Base-by-base conservation (phyloP, 2,888 invertebrate genomes). In the Hermodice carunculata region DNA sequence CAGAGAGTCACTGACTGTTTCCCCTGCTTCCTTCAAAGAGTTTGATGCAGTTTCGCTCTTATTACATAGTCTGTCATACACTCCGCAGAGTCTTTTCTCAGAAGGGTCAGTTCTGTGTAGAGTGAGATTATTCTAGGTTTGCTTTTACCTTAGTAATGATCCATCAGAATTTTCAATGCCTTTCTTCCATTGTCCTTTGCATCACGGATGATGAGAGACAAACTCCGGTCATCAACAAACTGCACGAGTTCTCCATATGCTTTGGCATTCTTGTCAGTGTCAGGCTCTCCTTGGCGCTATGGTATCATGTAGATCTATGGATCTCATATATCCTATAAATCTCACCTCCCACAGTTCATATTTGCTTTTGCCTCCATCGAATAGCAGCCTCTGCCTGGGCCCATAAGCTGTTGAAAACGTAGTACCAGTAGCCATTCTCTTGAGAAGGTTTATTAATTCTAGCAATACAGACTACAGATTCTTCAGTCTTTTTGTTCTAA, bases 171-270 rank as follows among this genome's bases (percentile, higher is more conserved):
- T 24, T 51, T 44, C 19, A 66, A 52, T n/a, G 74, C 67, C 14
- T 63, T 61, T 42, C 71, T 62, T 6, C 74, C 71, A 65, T 74
- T 65, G 44, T 74, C 57, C 6, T 11, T 29, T 14, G 69, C 71
- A 51, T 71, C 74, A 8, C 69, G 17, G 58, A 73, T 75, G 11
- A 64, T 28, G 31, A 64, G 32, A 14, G 44, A 29, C 5, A 64
- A 51, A 19, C 44, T 61, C 34, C 51, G 63, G 40, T 71, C 73
- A 57, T 75, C 73, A 3, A 71, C 40, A 28, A 57, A 53, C 40
- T 75, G 71, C 8, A 70, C 65, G 1, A 75, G 48, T 46, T 74
- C 70, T 6, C 67, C 69, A 52, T 40, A 71, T 1, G 67, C 70
- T 44, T 68, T 61, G 34, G 58, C 74, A 53, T 74, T 72, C 56